Base-by-base conservation (phyloP, 2,113 vertebrate genomes). In the Ramphastos sulfuratus region DNA sequence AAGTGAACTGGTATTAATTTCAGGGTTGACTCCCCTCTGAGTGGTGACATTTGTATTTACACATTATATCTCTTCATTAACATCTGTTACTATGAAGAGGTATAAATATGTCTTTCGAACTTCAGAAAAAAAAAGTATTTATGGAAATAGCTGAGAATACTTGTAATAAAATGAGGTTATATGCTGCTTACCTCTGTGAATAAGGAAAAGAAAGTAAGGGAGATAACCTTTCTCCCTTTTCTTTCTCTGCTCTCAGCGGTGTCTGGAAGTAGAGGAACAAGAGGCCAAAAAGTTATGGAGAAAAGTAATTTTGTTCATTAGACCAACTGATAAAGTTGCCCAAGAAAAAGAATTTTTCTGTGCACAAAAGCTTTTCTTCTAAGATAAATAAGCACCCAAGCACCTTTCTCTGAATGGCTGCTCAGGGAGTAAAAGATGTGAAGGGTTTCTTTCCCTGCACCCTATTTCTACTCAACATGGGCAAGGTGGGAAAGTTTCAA, bases 251-350 rank as follows among this genome's bases (percentile, higher is more conserved):
- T 78, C 15, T 84, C 74, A 61, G n/a, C 0, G 1, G 28, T 82
- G 58, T 69, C 30, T 59, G 37, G 39, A 90, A 80, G 58, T 52
- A 75, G 63, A 90, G n/a, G 65, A 82, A 91, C 18, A 85, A 59
- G 20, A 89, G 23, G 37, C 14, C 10, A 89, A 72, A 72, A 91
- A 82, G 17, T 72, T 72, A 91, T 9, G 27, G 17, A 65, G 23
- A 72, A 92, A 85, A 92, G 33, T 35, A 61, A 37, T 91, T 82
- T 89, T 64, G 31, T 69, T 89, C 63, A 91, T 91, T 79, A 75
- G 15, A 79, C 17, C 20, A 76, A 50, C 15, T 61, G 58, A 92
- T 76, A 85, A 91, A 85, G 25, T 27, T 75, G 23, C 11, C 37
- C 79, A 84, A 82, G 28, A 64, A 77, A 83, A 76, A 61, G 0